Conservation (phyloP, 2,888 invertebrate species). For the Cantharis rustica region DNA sequence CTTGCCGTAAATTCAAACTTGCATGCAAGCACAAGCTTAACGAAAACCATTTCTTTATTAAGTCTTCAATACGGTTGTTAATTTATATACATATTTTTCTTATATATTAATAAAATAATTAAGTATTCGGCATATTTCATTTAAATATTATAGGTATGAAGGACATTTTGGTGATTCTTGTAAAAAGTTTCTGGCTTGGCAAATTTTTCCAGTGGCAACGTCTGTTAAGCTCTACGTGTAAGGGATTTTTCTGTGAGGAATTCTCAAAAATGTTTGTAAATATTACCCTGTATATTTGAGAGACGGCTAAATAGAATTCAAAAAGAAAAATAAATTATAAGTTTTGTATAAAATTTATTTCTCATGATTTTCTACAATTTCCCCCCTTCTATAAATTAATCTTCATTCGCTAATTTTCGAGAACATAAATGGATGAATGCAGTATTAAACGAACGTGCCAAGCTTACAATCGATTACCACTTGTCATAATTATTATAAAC, state of each 20-base stretch:
- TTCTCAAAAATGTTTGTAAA: too few relatives aligned
- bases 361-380: neutral
- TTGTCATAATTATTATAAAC: neutral
- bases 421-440: neutral
- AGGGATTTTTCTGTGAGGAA: too few relatives aligned
- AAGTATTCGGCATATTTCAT: neutral
- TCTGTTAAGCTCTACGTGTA: too few relatives aligned
- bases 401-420: neutral
- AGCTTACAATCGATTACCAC: neutral
- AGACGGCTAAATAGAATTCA: neutral
- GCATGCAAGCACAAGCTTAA: slow-evolving; percentile 76
- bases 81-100: slow-evolving; percentile 23
- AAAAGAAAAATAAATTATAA: neutral
- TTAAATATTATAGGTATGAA: too few relatives aligned
- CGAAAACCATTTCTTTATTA: slow-evolving; percentile 78
- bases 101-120: neutral
- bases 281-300: too few relatives aligned
- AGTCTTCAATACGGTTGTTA: slow-evolving; percentile 84
- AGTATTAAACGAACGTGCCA: neutral
- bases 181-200: too few relatives aligned
- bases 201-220: too few relatives aligned
- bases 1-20: slow-evolving; percentile 79
- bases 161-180: too few relatives aligned
- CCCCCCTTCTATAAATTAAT: neutral
- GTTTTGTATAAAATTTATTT: neutral